Base-by-base conservation (phyloP, 2,113 vertebrate species). In the Lasiurus cinereus region DNA sequence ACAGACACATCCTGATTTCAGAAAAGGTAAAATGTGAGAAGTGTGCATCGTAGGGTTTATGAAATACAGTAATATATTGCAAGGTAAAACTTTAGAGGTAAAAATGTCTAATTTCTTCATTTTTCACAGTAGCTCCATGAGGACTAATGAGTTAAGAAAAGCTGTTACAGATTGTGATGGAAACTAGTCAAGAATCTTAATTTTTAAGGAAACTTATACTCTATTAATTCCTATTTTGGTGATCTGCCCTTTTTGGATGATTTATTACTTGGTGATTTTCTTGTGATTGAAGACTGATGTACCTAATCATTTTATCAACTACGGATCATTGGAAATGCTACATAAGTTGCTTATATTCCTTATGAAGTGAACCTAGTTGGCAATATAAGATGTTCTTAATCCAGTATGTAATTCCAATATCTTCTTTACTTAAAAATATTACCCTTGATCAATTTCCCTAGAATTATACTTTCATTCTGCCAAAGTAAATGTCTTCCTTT, bases 51-150 rank as follows among this genome's bases (percentile, higher is more conserved):
- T 93, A 82, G n/a, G 85, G 88, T 36, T 89, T 18, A 48, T 70
- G 10, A 66, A 85, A 86, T 43, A 86, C 0, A 83, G 21, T 74
- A 88, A 85, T 36, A 43, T 59, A 89, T 54, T 83, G 4, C 31
- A 95, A 83, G 27, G 12, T 93, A 16, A 96, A 94, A 85, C 43
- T 73, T 76, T 83, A 48, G 46, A 86, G 80, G 86, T 76, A 77
- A 88, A 36, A 4, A 46, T 90, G 9, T 59, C 12, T 24, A 73
- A 22, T 89, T 85, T 19, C 22, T 83, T 92, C 69, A 50, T 80
- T 89, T 94, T 83, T 78, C 8, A 83, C 1, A 70, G 36, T 78
- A 46, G 46, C 1, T 86, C 13, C 18, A 62, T 74, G 31, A 87
- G 59, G 52, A 2, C 36, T 22, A 90, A 72, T 14, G 18, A 92